A percentile compares a stretch with the other conserved stretches of the same genome.
Conservation (phyloP, 2,888 invertebrate genomes). For the Microchrysa polita region DNA sequence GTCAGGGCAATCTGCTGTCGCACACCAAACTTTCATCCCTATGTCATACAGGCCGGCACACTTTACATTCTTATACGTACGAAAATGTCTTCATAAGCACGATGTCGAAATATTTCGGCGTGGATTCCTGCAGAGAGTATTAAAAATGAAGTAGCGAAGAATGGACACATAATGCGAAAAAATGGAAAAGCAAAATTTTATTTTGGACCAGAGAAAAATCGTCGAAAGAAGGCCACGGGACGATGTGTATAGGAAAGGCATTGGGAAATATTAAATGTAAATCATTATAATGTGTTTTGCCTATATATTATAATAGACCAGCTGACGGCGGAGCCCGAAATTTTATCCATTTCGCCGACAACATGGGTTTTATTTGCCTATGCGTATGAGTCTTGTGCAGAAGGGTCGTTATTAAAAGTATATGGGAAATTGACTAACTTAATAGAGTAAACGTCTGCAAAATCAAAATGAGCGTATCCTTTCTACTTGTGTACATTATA, state of each 20-base stretch:
- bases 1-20: conserved; percentile 37
- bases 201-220: not conserved
- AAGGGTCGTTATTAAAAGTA: too few relatives aligned
- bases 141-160: not conserved
- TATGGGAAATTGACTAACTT: too few relatives aligned
- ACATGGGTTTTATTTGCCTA: too few relatives aligned
- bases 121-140: conserved; percentile 30
- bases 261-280: conserved; percentile 24
- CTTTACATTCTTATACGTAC: too few relatives aligned
- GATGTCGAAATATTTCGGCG: not conserved
- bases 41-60: not conserved
- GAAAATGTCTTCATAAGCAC: not conserved
- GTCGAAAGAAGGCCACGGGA: too few relatives aligned
- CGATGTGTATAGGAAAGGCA: not conserved
- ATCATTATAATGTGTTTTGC: conserved; percentile 17
- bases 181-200: not conserved
- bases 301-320: conserved; percentile 22
- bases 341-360: not conserved
- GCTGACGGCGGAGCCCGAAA: conserved; percentile 12
- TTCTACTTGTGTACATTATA: too few relatives aligned
- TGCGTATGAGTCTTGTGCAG: too few relatives aligned
- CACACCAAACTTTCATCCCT: conserved; percentile 14
- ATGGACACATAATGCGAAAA: conserved; percentile 22
- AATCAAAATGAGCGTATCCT: too few relatives aligned
- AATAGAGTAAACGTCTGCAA: too few relatives aligned